phyloP scores from a whole-genome alignment of 1,140 invertebrate genomes.

The Atta texana region DNA sequence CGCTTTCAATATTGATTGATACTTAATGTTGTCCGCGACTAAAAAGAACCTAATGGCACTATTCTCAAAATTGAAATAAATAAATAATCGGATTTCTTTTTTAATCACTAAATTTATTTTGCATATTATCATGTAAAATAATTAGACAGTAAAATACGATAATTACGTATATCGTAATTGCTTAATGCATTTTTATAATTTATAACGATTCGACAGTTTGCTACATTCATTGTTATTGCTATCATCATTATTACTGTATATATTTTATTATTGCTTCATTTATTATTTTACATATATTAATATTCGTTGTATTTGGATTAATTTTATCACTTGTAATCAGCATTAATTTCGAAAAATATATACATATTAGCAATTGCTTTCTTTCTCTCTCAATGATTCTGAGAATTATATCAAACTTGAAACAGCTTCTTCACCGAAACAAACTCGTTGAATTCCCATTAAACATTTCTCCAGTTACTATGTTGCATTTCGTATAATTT shows the following conservation, averaged over 20 bases:
- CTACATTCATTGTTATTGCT: neutral
- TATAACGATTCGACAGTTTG: neutral
- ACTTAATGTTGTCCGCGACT: neutral
- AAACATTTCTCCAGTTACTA: neutral
- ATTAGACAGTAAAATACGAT: slow-evolving; percentile 4
- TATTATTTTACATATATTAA: slow-evolving; percentile 4
- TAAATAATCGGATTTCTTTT: neutral
- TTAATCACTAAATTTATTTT: neutral
- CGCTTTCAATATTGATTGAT: slow-evolving; percentile 4
- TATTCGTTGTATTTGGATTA: slow-evolving; percentile 5
- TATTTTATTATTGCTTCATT: slow-evolving; percentile 9
- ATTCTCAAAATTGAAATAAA: neutral
- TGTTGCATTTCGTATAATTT: neutral
- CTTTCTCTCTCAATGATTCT: neutral
- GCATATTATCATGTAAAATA: neutral
- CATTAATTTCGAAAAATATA: slow-evolving; percentile 6
- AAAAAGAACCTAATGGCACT: neutral
- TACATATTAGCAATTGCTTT: neutral
- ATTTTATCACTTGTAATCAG: neutral
- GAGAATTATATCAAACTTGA: neutral
- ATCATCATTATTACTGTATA: neutral
- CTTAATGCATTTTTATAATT: slow-evolving; percentile 2
- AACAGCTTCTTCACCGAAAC: neutral
- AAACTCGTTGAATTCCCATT: slow-evolving; percentile 12
- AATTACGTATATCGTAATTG: slow-evolving; percentile 13